Evolutionary conservation across 2,797 vertebrate species (phyloP).

Genomic region (Gallirallus australis): DNA sequence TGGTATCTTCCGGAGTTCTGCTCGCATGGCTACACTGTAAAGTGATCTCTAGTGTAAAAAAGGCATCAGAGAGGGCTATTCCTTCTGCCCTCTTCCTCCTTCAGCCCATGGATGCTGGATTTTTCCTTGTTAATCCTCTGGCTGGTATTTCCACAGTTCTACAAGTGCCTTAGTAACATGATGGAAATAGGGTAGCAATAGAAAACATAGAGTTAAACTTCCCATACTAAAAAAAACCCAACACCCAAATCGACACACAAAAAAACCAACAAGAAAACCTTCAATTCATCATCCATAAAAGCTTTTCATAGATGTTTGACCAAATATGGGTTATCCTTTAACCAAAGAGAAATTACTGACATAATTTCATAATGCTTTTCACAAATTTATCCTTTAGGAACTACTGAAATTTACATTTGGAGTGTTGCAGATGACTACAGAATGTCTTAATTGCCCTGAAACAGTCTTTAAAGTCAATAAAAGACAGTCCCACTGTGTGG

Average conservation of each 20-base stretch:
- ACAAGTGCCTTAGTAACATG: background rate
- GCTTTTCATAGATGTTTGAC: slow-evolving; percentile 5
- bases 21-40: background rate
- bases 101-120: background rate
- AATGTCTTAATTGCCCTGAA: background rate
- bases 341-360: slow-evolving; percentile 29
- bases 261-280: background rate
- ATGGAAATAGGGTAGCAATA: background rate
- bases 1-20: background rate
- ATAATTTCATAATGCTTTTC: slow-evolving; percentile 14
- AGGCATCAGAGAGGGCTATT: background rate
- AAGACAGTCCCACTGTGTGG: background rate
- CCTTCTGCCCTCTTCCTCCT: background rate
- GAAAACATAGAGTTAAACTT: slow-evolving; percentile 7
- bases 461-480: background rate
- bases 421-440: background rate
- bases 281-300: slow-evolving; percentile 24
- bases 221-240: background rate
- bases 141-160: background rate
- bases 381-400: background rate
- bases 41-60: background rate
- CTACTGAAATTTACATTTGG: background rate
- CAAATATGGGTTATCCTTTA: slow-evolving; percentile 38
- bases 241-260: too few relatives aligned
- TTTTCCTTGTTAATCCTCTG: background rate